These are phyloP conservation scores for Alosa sapidissima DNA, from an alignment of 2,797 vertebrate genomes.

Conservation along the genomic window DNA sequence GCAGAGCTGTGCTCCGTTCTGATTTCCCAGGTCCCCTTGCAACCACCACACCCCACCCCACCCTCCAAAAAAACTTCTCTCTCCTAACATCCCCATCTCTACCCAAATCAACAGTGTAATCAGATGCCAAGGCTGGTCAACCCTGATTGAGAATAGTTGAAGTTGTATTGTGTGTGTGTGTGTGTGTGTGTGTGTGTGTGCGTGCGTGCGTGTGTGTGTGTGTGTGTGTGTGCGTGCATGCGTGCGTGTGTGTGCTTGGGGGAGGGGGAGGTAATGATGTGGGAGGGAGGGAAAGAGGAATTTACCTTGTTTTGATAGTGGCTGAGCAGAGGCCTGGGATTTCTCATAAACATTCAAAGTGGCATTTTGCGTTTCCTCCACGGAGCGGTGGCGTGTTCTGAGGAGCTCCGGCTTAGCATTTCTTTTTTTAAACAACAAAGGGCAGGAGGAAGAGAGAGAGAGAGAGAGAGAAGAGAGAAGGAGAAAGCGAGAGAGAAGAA, in stretches of 20 bases:
- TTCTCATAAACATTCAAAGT: slow-evolving; percentile 30
- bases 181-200: background rate
- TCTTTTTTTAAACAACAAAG: slow-evolving; percentile 55
- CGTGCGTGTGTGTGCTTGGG: background rate
- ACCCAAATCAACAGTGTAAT: slow-evolving; percentile 65
- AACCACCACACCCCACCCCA: background rate
- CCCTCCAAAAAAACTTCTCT: background rate
- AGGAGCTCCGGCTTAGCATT: slow-evolving; percentile 43
- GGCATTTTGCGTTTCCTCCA: slow-evolving; percentile 18
- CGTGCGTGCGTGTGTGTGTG: background rate
- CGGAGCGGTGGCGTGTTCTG: slow-evolving; percentile 35
- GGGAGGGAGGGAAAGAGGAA: background rate
- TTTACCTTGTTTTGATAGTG: slow-evolving; percentile 22
- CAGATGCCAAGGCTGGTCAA: slow-evolving; percentile 44
- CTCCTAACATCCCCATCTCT: background rate
- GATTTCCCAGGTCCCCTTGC: slow-evolving; percentile 64
- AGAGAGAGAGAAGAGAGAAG: slow-evolving; percentile 27
- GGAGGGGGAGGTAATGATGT: background rate
- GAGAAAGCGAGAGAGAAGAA: slow-evolving; percentile 37
- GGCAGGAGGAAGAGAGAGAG: slow-evolving; percentile 36
- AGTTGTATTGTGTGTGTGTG: background rate
- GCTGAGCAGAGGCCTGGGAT: slow-evolving; percentile 16
- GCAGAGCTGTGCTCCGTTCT: slow-evolving; percentile 61
- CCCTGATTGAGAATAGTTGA: slow-evolving; percentile 48
- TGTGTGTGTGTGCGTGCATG: background rate